Evolutionary conservation across 2,888 invertebrate genomes (phyloP).

Genomic region (Gymnosoma rotundatum): DNA sequence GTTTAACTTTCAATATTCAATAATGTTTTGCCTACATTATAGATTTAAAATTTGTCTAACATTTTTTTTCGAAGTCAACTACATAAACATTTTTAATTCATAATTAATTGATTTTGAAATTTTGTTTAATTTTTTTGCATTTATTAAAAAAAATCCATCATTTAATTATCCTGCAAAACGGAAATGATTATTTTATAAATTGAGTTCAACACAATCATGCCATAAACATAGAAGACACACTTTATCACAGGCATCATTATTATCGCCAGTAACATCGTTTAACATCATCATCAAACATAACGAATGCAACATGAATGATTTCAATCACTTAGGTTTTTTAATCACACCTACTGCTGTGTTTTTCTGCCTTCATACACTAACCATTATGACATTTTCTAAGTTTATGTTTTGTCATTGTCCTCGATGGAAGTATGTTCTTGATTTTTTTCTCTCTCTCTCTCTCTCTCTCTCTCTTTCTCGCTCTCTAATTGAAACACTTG

Average conservation of each 20-base stretch:
- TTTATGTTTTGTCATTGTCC: slow-evolving; percentile 41
- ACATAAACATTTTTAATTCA: neutral
- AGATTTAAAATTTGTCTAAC: too few relatives aligned
- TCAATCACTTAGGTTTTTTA: slow-evolving; percentile 58
- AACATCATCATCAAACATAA: slow-evolving; percentile 50
- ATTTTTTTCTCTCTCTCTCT: neutral
- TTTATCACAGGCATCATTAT: slow-evolving; percentile 36
- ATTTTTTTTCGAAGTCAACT: neutral
- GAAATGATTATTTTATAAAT: slow-evolving; percentile 66
- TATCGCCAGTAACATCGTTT: slow-evolving; percentile 49
- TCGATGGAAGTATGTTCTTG: slow-evolving; percentile 30
- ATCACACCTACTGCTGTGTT: slow-evolving; percentile 64
- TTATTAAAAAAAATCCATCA: slow-evolving; percentile 17
- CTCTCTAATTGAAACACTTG: slow-evolving; percentile 31
- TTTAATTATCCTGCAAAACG: slow-evolving; percentile 68
- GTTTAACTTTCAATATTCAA: too few relatives aligned
- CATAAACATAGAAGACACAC: slow-evolving; percentile 38
- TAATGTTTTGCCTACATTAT: too few relatives aligned
- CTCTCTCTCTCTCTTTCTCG: neutral
- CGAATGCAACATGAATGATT: slow-evolving; percentile 29
- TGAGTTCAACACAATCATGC: slow-evolving; percentile 61
- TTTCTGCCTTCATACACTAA: slow-evolving; percentile 16
- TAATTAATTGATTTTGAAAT: slow-evolving; percentile 20
- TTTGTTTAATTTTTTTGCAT: neutral
- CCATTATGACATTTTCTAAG: neutral